Conservation (phyloP, 2,888 invertebrate species). For the Campopleginae sp. region DNA sequence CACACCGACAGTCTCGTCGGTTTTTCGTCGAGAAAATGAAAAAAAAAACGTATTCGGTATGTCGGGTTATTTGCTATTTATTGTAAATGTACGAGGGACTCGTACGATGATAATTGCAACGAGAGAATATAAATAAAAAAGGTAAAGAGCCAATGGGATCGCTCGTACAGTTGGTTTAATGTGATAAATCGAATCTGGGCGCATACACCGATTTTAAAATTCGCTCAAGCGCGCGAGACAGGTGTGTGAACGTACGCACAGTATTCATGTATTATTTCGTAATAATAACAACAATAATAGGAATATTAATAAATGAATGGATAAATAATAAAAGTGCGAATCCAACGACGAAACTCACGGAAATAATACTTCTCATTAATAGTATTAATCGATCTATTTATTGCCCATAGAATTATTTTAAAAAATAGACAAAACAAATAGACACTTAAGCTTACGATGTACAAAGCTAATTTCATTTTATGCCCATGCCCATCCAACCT, state of each 20-base stretch:
- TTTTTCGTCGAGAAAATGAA: neutral
- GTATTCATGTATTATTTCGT: slow-evolving; percentile 69
- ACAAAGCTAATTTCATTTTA: slow-evolving; percentile 57
- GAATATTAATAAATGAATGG: slow-evolving; percentile 42
- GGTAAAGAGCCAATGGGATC: neutral
- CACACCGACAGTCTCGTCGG: neutral
- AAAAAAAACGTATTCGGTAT: slow-evolving; percentile 41
- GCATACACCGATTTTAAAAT: neutral
- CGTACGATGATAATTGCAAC: slow-evolving; percentile 7
- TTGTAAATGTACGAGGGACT: slow-evolving; percentile 26
- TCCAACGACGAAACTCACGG: slow-evolving; percentile 60
- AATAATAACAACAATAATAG: slow-evolving; percentile 36
- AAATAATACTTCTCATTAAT: slow-evolving; percentile 59
- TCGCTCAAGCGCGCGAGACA: slow-evolving; percentile 10
- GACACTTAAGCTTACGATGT: slow-evolving; percentile 51
- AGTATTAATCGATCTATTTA: slow-evolving; percentile 72
- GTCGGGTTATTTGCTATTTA: slow-evolving; percentile 39
- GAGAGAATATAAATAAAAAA: neutral
- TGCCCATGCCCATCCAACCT: slow-evolving; percentile 58
- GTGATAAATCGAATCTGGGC: slow-evolving; percentile 4
- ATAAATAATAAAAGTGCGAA: slow-evolving; percentile 43
- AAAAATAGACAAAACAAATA: slow-evolving; percentile 58
- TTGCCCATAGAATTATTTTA: slow-evolving; percentile 70
- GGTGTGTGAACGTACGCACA: slow-evolving; percentile 69
- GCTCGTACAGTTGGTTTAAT: slow-evolving; percentile 2